Evolutionary conservation across 2,888 invertebrate species (phyloP).

Genomic region (Lithophane leautieri): DNA sequence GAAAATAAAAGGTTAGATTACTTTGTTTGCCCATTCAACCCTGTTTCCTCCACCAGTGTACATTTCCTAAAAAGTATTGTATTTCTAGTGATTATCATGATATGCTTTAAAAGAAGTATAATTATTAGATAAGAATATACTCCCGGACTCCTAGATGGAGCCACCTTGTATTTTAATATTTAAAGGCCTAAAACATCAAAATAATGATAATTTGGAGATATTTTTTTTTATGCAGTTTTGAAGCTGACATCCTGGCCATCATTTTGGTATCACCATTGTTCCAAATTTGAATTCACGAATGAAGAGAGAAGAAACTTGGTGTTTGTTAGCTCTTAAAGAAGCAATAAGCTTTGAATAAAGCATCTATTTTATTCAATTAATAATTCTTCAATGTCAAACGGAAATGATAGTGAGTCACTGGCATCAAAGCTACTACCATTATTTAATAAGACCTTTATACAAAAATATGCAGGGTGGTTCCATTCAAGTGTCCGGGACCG

Average conservation of each 20-base stretch:
- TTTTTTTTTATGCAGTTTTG: not conserved
- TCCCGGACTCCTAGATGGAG: no score
- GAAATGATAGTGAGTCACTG: no score
- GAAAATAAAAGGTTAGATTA: slow-evolving; percentile 84
- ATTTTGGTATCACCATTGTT: not conserved
- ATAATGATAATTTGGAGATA: not conserved
- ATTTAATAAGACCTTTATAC: no score
- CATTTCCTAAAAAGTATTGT: not conserved
- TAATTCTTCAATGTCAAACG: no score
- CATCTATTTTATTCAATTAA: no score
- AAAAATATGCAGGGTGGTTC: not conserved
- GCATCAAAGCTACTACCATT: no score
- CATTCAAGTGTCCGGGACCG: no score
- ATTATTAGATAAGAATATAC: not conserved
- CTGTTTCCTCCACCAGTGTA: slow-evolving; percentile 16
- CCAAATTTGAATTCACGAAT: no score
- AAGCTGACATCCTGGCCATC: not conserved
- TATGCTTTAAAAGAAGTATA: not conserved
- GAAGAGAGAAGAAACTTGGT: no score
- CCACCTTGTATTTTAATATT: not conserved
- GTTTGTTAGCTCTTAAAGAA: no score
- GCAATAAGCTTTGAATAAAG: no score
- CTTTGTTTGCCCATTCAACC: slow-evolving; percentile 53
- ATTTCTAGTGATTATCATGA: not conserved
- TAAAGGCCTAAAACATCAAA: not conserved